Percentiles rank a stretch among this genome's conserved stretches.
Evolutionary conservation across 2,888 invertebrate species (phyloP).

Genomic region (Itoplectis maculator): DNA sequence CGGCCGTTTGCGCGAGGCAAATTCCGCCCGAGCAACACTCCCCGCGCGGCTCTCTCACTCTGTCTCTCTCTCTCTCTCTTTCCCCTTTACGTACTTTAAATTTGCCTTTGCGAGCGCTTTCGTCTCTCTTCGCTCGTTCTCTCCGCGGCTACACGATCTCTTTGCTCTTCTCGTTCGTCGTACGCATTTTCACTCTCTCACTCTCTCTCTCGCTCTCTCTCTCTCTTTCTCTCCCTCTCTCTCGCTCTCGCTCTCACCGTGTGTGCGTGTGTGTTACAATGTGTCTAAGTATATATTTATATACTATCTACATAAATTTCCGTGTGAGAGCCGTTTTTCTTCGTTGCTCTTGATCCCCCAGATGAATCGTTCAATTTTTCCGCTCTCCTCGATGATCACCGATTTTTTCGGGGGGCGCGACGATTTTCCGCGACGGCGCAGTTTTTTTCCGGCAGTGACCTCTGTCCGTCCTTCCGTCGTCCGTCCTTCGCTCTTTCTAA

Average conservation of each 20-base stretch:
- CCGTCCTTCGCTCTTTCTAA: neutral
- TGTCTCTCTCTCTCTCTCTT: no score
- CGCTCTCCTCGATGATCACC: constrained; percentile 2
- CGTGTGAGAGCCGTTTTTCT: constrained; percentile 13
- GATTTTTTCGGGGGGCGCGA: constrained; percentile 10
- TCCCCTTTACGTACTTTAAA: constrained; percentile 62
- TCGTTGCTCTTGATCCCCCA: constrained; percentile 44
- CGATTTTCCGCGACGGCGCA: constrained; percentile 26
- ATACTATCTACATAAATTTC: constrained; percentile 51
- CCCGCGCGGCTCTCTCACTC: no score
- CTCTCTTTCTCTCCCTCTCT: constrained; percentile 41
- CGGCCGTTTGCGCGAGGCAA: constrained; percentile 78
- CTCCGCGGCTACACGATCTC: constrained; percentile 13
- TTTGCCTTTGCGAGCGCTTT: constrained; percentile 66
- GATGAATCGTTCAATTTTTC: constrained; percentile 19
- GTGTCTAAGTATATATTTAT: constrained; percentile 54
- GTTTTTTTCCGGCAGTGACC: neutral
- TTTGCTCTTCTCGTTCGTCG: constrained; percentile 45
- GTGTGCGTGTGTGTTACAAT: constrained; percentile 55
- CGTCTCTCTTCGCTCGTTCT: constrained; percentile 58
- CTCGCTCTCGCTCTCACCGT: constrained; percentile 35
- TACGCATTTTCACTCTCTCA: constrained; percentile 43
- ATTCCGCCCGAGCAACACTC: constrained; percentile 79
- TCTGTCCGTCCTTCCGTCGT: neutral
- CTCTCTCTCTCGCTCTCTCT: constrained; percentile 44